phyloP scores from a whole-genome alignment of 2,888 invertebrate genomes.

The Calameuta pallipes region DNA sequence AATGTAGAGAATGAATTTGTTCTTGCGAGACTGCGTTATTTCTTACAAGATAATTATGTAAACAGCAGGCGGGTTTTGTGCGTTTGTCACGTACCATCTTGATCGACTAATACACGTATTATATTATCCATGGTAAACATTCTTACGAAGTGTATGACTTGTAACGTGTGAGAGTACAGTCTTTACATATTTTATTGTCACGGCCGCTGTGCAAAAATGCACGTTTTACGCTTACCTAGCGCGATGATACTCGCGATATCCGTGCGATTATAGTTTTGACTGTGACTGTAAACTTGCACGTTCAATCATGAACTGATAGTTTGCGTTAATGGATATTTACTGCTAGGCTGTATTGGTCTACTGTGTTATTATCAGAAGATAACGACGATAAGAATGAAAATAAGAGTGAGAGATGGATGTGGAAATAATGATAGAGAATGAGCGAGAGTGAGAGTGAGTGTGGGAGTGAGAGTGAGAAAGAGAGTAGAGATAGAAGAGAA shows the following conservation, averaged over 20 bases:
- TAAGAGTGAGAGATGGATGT: not conserved
- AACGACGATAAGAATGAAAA: not conserved
- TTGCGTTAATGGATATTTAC: not conserved
- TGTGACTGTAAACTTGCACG: not conserved
- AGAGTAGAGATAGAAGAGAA: not conserved
- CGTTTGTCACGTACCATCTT: not conserved
- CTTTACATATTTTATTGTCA: not conserved
- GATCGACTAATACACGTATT: not conserved
- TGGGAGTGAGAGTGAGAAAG: not conserved
- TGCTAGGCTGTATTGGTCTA: not conserved
- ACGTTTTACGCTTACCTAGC: not conserved
- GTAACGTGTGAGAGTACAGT: not conserved
- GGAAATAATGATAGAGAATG: not conserved
- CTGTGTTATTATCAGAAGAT: not conserved
- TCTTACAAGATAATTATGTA: slow-evolving; percentile 16
- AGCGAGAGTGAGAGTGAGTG: not conserved
- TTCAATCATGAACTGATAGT: not conserved
- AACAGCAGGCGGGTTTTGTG: not conserved
- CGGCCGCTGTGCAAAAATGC: not conserved
- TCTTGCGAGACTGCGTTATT: slow-evolving; percentile 29
- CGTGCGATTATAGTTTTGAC: not conserved
- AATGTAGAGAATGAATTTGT: slow-evolving; percentile 22
- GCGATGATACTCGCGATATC: not conserved
- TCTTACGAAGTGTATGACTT: not conserved
- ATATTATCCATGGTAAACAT: not conserved